Evolutionary conservation across 2,113 vertebrate genomes (phyloP).

Genomic region (Quiscalus mexicanus): DNA sequence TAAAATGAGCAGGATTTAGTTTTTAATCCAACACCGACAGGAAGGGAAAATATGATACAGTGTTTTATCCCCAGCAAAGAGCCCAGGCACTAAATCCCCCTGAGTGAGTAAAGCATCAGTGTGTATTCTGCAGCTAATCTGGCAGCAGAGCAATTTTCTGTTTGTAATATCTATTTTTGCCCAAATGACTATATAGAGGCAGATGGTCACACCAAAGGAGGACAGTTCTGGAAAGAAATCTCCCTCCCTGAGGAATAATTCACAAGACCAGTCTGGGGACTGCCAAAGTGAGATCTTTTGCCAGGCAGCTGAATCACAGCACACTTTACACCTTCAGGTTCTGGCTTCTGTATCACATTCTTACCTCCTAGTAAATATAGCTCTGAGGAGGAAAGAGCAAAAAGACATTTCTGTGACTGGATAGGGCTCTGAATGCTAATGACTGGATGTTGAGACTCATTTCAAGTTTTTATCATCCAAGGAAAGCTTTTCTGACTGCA

Average conservation of each 20-base stretch:
- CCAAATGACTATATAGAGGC: background rate
- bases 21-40: background rate
- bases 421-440: background rate
- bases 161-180: slow-evolving; percentile 29
- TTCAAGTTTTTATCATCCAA: background rate
- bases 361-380: background rate
- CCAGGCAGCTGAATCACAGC: background rate
- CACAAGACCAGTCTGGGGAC: background rate
- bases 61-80: slow-evolving; percentile 16
- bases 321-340: background rate
- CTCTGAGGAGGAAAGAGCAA: background rate
- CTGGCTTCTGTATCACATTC: background rate
- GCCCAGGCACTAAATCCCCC: slow-evolving; percentile 5
- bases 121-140: slow-evolving; percentile 17
- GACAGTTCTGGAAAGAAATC: slow-evolving; percentile 1
- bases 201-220: slow-evolving; percentile 46
- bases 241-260: slow-evolving; percentile 3
- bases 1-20: slow-evolving; percentile 28
- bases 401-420: background rate
- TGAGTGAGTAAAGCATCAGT: background rate
- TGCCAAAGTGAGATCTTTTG: slow-evolving; percentile 15
- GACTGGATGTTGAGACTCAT: background rate
- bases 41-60: background rate
- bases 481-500: background rate
- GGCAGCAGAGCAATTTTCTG: background rate